Base-by-base conservation (phyloP, 2,113 vertebrate genomes). In the Trachemys scripta region DNA sequence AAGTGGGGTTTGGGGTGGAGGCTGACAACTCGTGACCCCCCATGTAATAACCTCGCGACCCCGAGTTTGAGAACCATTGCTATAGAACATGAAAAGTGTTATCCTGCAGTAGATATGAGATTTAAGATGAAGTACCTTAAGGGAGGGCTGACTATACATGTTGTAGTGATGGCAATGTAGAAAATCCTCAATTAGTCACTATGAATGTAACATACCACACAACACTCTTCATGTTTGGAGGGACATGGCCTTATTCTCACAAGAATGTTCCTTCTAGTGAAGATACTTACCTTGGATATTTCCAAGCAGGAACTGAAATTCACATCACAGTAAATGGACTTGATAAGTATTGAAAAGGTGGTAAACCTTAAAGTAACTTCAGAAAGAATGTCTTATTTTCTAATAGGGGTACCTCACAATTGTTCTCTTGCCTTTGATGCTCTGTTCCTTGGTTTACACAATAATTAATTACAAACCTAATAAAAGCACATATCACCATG, bases 321-420 rank as follows among this genome's bases (percentile, higher is more conserved):
- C 54, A 88, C 42, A 49, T 22, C 76, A 87, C n/a, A 90, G 47
- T 89, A 96, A 94, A 95, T 95, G 89, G 62, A 56, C 65, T 93
- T 88, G 83, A 84, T 93, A 93, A 97, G 88, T 89, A 80, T 92
- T 17, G 65, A 93, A 97, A 96, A 85, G 59, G 53, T 84, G 22
- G 79, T 17, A 45, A 47, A 38, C 76, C 84, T 59, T 90, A 88
- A 92, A 91, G 53, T 90, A 93, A 31, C 8, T 85, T 59, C 94
- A 82, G 87, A 85, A 95, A 85, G 6, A 88, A 93, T 80, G 82
- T 90, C 59, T 59, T 59, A 42, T 91, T 93, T 95, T 84, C 42
- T 93, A 79, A 13, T 90, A 56, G 45, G 96, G 78, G 59, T 96
- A 25, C 92, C 89, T 92, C 82, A 83, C 50, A 89, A 47, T 17